phyloP scores from a whole-genome alignment of 2,797 vertebrate species.

The Oryzias sinensis region DNA sequence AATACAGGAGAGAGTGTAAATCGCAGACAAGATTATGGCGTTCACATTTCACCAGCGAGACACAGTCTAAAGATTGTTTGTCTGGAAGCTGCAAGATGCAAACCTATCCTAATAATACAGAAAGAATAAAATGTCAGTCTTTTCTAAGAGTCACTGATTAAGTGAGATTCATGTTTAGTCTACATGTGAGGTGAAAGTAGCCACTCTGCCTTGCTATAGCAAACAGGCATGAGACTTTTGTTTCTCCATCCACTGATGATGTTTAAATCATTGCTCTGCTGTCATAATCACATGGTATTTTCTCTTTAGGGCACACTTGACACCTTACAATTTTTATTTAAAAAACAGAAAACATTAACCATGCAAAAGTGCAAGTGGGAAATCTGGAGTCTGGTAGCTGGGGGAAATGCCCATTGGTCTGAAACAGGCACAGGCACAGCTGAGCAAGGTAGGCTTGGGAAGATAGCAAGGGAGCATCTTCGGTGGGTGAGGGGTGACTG shows the following conservation, averaged over 20 bases:
- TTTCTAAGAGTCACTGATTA: conserved; percentile 43
- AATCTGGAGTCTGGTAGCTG: conserved; percentile 64
- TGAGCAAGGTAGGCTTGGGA: conserved; percentile 36
- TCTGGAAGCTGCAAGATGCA: conserved; percentile 27
- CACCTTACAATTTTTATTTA: conserved; percentile 25
- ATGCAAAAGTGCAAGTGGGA: conserved; percentile 56
- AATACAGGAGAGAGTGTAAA: conserved; percentile 52
- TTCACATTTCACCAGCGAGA: conserved; percentile 37
- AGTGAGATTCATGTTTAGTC: conserved; percentile 38
- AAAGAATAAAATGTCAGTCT: conserved; percentile 39
- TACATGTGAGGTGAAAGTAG: conserved; percentile 57
- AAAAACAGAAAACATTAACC: conserved; percentile 35
- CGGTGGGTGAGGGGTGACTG: conserved; percentile 51
- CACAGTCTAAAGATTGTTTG: conserved; percentile 16
- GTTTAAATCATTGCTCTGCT: no score
- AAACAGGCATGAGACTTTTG: conserved; percentile 35
- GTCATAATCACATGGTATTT: no score
- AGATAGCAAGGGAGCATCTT: conserved; percentile 53
- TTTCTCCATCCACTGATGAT: no score
- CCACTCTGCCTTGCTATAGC: conserved; percentile 45
- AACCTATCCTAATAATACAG: conserved; percentile 33
- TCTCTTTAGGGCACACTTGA: conserved; percentile 8
- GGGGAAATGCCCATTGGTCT: conserved; percentile 32
- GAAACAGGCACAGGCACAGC: conserved; percentile 29
- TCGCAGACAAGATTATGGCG: conserved; percentile 37